These are phyloP conservation scores for Alligator mississippiensis DNA, from an alignment of 2,113 vertebrate genomes.

Conservation along the genomic window DNA sequence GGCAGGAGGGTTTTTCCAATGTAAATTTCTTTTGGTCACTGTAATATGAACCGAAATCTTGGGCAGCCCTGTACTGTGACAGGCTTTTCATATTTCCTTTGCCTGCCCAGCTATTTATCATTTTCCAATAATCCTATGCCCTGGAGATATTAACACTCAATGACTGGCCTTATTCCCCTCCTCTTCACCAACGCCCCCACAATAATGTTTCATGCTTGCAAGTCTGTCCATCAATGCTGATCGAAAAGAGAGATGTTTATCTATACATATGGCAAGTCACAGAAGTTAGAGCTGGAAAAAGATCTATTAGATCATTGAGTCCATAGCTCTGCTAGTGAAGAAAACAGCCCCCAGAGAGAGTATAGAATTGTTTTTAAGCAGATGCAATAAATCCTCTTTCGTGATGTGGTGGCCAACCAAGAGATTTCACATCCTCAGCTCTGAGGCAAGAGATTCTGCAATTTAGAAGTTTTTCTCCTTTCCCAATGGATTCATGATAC, in stretches of 20 bases:
- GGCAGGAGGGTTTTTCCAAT: constrained; percentile 72
- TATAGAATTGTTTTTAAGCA: constrained; percentile 23
- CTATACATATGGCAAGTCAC: constrained; percentile 62
- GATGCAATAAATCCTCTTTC: constrained; percentile 55
- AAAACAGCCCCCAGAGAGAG: constrained; percentile 40
- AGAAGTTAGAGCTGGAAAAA: constrained; percentile 62
- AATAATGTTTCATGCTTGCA: constrained; percentile 65
- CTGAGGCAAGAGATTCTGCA: constrained; percentile 65
- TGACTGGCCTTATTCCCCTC: constrained; percentile 52
- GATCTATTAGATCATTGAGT: constrained; percentile 57
- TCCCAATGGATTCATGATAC: constrained; percentile 57
- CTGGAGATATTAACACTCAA: constrained; percentile 80
- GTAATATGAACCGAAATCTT: constrained; percentile 59
- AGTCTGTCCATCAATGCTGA: constrained; percentile 49
- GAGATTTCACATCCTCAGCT: constrained; percentile 62
- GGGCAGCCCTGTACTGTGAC: constrained; percentile 64
- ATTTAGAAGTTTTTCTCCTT: constrained; percentile 59
- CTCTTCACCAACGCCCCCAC: constrained; percentile 15
- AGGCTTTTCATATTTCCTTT: constrained; percentile 77
- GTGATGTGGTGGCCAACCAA: constrained; percentile 33
- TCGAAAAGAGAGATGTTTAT: constrained; percentile 67
- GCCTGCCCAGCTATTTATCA: constrained; percentile 80
- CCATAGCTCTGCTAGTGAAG: neutral
- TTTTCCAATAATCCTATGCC: constrained; percentile 89
- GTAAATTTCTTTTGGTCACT: constrained; percentile 75